Evolutionary conservation across 2,113 vertebrate genomes (phyloP).

Genomic region (Psammodynastes pulverulentus): DNA sequence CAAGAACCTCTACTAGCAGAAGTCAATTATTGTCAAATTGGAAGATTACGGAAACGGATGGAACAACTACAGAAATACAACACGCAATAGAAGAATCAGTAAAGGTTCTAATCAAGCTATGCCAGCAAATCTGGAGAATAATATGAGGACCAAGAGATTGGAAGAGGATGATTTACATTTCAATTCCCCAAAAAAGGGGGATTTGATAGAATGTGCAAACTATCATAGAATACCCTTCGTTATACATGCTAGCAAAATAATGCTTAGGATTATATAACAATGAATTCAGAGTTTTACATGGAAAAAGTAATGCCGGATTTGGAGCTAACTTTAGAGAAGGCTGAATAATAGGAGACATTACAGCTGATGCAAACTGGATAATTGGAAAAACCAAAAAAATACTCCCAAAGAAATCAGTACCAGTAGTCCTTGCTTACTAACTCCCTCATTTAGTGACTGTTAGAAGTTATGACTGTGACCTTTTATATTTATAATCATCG

Average conservation of each 20-base stretch:
- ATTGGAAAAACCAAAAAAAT: not conserved
- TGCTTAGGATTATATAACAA: not conserved
- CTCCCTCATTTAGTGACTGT: not conserved
- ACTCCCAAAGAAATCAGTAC: not conserved
- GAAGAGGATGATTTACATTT: not conserved
- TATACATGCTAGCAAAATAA: not conserved
- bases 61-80: not conserved
- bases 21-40: not conserved
- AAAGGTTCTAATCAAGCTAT: not conserved
- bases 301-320: not conserved
- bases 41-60: not conserved
- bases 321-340: not conserved
- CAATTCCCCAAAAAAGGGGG: not conserved
- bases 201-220: not conserved
- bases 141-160: not conserved
- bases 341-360: not conserved
- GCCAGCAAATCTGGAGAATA: not conserved
- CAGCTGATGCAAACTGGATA: not conserved
- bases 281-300: not conserved
- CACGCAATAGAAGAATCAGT: not conserved
- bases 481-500: not conserved
- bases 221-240: not conserved
- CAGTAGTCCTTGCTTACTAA: not conserved
- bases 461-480: not conserved
- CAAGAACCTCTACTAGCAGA: not conserved